Evolutionary conservation across 2,113 vertebrate species (phyloP).

Genomic region (Strigops habroptila): DNA sequence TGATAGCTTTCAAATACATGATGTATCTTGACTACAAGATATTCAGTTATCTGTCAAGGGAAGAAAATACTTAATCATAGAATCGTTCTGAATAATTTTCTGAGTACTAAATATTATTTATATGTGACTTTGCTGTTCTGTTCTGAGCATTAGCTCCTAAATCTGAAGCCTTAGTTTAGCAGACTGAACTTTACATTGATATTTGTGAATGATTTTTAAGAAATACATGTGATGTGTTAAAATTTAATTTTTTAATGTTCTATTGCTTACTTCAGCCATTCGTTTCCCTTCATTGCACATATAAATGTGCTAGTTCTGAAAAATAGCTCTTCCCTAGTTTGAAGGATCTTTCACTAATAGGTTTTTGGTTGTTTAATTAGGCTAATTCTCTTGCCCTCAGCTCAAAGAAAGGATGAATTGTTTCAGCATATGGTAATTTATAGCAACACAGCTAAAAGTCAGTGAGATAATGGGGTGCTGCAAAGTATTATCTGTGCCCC

Average conservation of each 20-base stretch:
- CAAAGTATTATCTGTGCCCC: background rate
- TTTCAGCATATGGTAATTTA: background rate
- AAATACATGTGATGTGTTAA: background rate
- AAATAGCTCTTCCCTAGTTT: background rate
- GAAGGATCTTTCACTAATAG: background rate
- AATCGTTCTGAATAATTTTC: background rate
- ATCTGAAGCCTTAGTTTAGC: background rate
- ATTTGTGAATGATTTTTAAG: background rate
- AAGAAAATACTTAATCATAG: background rate
- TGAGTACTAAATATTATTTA: background rate
- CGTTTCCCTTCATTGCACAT: accelerated
- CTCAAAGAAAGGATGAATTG: background rate
- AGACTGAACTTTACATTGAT: background rate
- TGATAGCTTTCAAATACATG: background rate
- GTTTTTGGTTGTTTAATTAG: background rate
- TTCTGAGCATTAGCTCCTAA: background rate
- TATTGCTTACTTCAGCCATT: background rate
- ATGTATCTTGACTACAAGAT: background rate
- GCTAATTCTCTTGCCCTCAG: background rate
- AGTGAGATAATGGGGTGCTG: background rate
- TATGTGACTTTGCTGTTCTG: background rate
- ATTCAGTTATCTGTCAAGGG: background rate
- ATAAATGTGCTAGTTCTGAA: background rate
- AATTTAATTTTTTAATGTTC: background rate
- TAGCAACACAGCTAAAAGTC: background rate